Evolutionary conservation across 2,797 vertebrate species (phyloP), one percentile per base, ranked within the genome.

Genomic region (Lindbergichthys nudifrons): DNA sequence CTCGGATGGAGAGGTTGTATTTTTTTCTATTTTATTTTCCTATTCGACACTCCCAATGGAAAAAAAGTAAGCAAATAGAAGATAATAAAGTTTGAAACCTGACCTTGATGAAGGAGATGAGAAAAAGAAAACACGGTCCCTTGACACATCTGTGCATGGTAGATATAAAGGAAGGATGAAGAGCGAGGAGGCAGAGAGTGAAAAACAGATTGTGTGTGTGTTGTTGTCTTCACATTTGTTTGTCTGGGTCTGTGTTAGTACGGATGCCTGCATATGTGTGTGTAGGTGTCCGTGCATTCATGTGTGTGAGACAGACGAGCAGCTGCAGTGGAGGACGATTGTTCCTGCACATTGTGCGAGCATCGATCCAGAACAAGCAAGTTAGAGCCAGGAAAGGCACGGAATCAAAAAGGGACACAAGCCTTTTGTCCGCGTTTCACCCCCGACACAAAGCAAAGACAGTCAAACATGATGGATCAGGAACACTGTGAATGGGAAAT

Each of bases 81-180:
- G 81, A 81, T 84, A 81, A 85, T 82, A 69, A 79, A 83, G 76
- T 86, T 80, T 1, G 66, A 83, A 82, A 72, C 73, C 70, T 84
- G 84, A 93, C 87, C 89, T 90, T 89, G 87, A 87, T 77, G 72
- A 81, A 85, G 79, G 70, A 77, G 69, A 82, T 53, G 73, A 78
- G 70, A 59, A 41, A 80, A 53, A 77, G 23, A 72, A 73, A 79
- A 73, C 53, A 68, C 0, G 0, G 71, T 83, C 80, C 77, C 79
- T 59, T 0, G 45, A 58, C 77, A 82, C 76, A 73, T 80, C 52
- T 84, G 82, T 71, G 79, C 69, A 65, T 39, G 74, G 65, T 53
- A 23, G 77, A 68, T 53, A 39, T 79, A 78, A 74, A 64, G 52
- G 56, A 70, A n/a, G 23, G 75, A 64, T 77, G 61, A 65, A 77